Evolutionary conservation across 1,140 invertebrate species (phyloP).

Genomic region (Drosophila jambulina): DNA sequence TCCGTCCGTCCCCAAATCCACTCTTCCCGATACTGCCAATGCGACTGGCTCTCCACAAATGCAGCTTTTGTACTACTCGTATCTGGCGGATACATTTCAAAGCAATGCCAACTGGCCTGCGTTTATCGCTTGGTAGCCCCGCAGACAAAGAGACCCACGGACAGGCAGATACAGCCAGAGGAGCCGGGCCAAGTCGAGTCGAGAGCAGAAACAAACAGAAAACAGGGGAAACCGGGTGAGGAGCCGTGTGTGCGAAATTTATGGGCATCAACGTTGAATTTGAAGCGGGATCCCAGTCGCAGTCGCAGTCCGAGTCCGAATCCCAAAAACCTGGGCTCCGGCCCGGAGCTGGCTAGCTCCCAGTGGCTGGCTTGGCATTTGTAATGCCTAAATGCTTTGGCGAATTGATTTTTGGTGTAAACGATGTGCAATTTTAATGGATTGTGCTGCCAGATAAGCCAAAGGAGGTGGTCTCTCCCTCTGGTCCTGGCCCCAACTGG

Average conservation of each 20-base stretch:
- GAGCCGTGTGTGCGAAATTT: conserved; percentile 73
- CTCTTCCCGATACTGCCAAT: conserved; percentile 6
- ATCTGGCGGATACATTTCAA: conserved; percentile 81
- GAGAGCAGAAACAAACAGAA: conserved; percentile 41
- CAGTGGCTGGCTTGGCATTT: conserved; percentile 81
- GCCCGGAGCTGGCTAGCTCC: conserved; percentile 48
- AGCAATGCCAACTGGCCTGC: conserved; percentile 68
- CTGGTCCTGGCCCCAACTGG: background rate
- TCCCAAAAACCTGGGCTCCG: conserved; percentile 29
- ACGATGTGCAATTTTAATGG: conserved; percentile 85
- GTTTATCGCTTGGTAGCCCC: conserved; percentile 76
- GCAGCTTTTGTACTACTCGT: conserved; percentile 53
- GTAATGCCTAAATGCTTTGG: conserved; percentile 85
- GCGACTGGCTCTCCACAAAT: conserved; percentile 52
- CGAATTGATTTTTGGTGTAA: conserved; percentile 85
- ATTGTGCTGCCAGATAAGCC: conserved; percentile 84
- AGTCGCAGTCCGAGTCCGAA: conserved; percentile 6
- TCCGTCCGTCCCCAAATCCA: background rate
- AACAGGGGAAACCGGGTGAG: conserved; percentile 23
- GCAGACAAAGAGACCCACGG: conserved; percentile 32
- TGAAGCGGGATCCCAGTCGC: conserved; percentile 67
- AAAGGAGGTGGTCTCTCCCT: conserved; percentile 39
- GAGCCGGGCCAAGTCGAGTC: conserved; percentile 3
- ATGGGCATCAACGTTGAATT: conserved; percentile 81
- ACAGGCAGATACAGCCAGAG: conserved; percentile 11